Evolutionary conservation across 2,797 vertebrate species (phyloP).

Genomic region (Arremon brunneinucha): DNA sequence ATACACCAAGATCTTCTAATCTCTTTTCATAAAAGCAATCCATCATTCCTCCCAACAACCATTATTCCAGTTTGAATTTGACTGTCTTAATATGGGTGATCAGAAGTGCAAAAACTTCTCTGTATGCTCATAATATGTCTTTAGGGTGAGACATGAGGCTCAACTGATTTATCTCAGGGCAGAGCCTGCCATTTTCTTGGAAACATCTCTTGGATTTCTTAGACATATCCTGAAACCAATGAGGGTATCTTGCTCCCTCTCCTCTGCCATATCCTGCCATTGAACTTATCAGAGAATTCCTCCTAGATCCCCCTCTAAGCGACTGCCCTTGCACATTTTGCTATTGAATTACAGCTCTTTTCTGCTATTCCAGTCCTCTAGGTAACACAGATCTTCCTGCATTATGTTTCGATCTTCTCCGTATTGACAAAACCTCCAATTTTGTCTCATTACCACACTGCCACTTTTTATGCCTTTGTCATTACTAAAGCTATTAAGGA

Average conservation of each 20-base stretch:
- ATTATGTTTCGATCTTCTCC: slow-evolving; percentile 1
- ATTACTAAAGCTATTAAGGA: slow-evolving; percentile 37
- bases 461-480: slow-evolving; percentile 29
- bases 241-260: neutral
- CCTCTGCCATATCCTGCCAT: neutral
- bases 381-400: slow-evolving; percentile 29
- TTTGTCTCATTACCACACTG: slow-evolving; percentile 25
- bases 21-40: neutral
- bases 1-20: neutral
- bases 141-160: neutral
- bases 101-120: neutral
- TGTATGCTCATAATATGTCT: neutral
- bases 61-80: neutral
- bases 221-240: neutral
- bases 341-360: neutral
- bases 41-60: neutral
- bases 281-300: neutral
- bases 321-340: neutral
- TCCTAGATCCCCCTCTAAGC: neutral
- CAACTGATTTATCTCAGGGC: neutral
- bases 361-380: neutral
- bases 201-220: neutral
- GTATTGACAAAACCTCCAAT: slow-evolving; percentile 32
- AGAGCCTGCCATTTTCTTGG: neutral
- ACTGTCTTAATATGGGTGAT: neutral